Evolutionary conservation across 1,140 invertebrate genomes (phyloP), one percentile per base, ranked within the genome.

Genomic region (Whitmania pigra): DNA sequence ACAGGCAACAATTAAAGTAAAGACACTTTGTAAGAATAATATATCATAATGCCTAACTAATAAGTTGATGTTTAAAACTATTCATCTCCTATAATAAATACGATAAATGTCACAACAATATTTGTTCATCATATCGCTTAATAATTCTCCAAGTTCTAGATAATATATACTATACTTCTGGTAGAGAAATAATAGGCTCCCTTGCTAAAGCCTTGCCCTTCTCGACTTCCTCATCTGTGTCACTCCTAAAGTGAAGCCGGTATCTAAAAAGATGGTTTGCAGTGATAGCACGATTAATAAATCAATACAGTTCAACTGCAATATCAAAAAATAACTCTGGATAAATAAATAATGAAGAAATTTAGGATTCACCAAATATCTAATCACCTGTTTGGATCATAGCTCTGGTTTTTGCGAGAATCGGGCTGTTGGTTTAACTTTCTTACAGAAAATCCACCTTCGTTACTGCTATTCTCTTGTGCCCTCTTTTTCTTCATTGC

Each of bases 201-300:
- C 74, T 71, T 2, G 82, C 77, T 54, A 76, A 57, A 75, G 78
- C 74, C 73, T 82, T 82, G 69, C 78, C 76, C 74, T 77, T 75
- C 55, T 81, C 76, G 36, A 85, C 74, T 74, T 82, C 81, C 72
- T 83, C 78, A 66, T 79, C 77, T 22, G 77, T 77, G 77, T 84
- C 80, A 73, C 78, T 77, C 31, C 79, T 76, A 76, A 85, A 85
- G 70, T 80, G 77, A 11, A 85, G 74, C 31, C 78, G 75, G 75
- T 82, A 84, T 71, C 83, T 82, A 71, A 72, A 75, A 66, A 68
- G 57, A 69, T 36, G 71, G n/a, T 73, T 22, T 18, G 11, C 36
- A 25, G 40, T 40, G 15, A 66, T 67, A 25, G 69, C 20, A 20
- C 27, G 18, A 63, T 20, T 36, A 36, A 71, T 18, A 54, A 36